phyloP scores from a whole-genome alignment of 2,113 vertebrate species.

The Pleuronectes platessa region DNA sequence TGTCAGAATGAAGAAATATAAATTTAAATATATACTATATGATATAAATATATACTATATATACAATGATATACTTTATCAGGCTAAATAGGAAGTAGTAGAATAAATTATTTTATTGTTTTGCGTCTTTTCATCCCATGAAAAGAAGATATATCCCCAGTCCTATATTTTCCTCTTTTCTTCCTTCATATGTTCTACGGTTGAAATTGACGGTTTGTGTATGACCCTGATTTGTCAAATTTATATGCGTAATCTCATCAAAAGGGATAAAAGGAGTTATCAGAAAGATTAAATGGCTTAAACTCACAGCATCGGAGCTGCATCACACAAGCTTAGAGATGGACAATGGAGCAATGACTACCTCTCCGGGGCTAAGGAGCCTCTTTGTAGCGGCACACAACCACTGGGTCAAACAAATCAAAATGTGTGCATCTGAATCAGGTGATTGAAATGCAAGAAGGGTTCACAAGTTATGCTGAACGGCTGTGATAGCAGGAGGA shows the following conservation, averaged over 20 bases:
- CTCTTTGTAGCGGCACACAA: neutral
- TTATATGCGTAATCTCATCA: neutral
- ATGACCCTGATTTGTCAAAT: neutral
- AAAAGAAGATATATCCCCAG: neutral
- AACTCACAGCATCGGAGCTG: neutral
- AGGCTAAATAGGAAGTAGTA: neutral
- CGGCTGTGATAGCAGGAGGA: neutral
- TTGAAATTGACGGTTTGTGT: neutral
- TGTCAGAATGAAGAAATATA: neutral
- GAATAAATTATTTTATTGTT: neutral
- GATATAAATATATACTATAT: neutral
- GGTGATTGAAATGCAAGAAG: conserved; percentile 30
- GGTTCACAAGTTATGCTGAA: neutral
- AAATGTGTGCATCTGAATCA: conserved; percentile 14
- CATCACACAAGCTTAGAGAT: neutral
- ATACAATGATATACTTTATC: neutral
- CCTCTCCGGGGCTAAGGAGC: neutral
- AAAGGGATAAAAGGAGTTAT: neutral
- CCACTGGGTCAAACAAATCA: neutral
- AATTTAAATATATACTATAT: neutral
- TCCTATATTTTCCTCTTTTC: no score
- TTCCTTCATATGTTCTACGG: neutral
- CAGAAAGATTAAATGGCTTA: neutral
- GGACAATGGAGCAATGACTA: neutral
- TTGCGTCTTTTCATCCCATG: neutral